Base-by-base conservation (phyloP, 2,888 invertebrate species). In the Hybos culiciformis region DNA sequence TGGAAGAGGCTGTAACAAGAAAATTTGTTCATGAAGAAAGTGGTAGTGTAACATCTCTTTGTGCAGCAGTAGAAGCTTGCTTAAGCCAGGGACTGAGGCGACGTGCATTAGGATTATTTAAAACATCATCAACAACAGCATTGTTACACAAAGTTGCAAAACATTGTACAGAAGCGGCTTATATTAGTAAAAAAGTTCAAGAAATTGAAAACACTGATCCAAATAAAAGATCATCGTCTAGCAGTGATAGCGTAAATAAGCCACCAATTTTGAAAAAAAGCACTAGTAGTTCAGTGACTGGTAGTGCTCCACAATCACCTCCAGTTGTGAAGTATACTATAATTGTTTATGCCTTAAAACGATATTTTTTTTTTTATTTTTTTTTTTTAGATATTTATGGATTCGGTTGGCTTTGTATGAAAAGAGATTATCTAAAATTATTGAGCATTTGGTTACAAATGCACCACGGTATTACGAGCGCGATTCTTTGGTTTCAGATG, bases 1-100 rank as follows among this genome's bases (percentile, higher is more conserved):
- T 93, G 92, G 93, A 93, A 70, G 92, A 93, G 64, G 87, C 92
- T 19, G 92, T 92, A 11, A 92, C 91, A 17, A 76, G 84, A 52
- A 90, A 91, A 66, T 88, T 84, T 61, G 83, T 93, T 11, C 88
- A 91, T 62, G 88, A 92, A 67, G 90, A 92, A 57, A 90, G 90
- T 58, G 84, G 88, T 47, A 83, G 83, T 41, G 86, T 93, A 37
- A 90, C 85, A n/a, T 80, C 90, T 0, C 70, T 93, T 2, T 93
- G 92, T 62, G 86, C 82, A 17, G 85, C 90, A 1, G 90, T 93
- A 3, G 92, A 93, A 64, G 79, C 84, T 5, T 92, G 92, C 58
- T 74, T 93, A 45, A 80, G 80, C 9, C 80, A 80, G 61, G 80
- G 80, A 37, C 58, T 80, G 42, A 65, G 79, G 1, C 66, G 80